phyloP scores from a whole-genome alignment of 2,797 vertebrate genomes.

The Rachycentron canadum region DNA sequence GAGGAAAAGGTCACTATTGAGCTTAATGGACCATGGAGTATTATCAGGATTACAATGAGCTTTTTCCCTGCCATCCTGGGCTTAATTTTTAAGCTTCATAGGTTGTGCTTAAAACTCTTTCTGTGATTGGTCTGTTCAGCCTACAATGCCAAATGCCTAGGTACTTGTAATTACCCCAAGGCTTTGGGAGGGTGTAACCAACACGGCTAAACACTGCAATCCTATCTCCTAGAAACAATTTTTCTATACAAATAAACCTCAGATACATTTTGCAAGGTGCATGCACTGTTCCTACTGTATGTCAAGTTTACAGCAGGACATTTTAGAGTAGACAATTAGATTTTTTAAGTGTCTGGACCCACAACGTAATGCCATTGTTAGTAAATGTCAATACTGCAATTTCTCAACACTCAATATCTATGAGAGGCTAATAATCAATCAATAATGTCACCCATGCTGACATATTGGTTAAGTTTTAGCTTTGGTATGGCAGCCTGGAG shows the following conservation, averaged over 20 bases:
- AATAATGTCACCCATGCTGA: not conserved
- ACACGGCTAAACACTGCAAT: constrained; percentile 26
- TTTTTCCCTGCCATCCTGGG: constrained; percentile 71
- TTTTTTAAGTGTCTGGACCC: too few relatives aligned
- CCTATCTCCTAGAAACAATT: not conserved
- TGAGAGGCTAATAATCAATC: not conserved
- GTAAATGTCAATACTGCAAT: not conserved
- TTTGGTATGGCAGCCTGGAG: not conserved
- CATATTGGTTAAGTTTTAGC: not conserved
- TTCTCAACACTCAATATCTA: not conserved
- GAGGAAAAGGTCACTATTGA: constrained; percentile 77
- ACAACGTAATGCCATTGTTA: not conserved
- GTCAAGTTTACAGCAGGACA: not conserved
- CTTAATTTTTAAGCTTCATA: constrained; percentile 78
- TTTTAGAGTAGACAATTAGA: not conserved
- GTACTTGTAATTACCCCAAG: constrained; percentile 64
- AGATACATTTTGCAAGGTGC: not conserved
- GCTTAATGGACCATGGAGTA: constrained; percentile 83
- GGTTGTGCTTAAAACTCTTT: constrained; percentile 59
- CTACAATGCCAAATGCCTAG: constrained; percentile 42
- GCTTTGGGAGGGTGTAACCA: constrained; percentile 38
- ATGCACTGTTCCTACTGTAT: not conserved
- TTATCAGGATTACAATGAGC: constrained; percentile 85
- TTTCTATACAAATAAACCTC: not conserved
- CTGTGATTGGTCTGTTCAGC: constrained; percentile 61